Base-by-base conservation (phyloP, 2,797 vertebrate genomes). In the Neomorphus geoffroyi region DNA sequence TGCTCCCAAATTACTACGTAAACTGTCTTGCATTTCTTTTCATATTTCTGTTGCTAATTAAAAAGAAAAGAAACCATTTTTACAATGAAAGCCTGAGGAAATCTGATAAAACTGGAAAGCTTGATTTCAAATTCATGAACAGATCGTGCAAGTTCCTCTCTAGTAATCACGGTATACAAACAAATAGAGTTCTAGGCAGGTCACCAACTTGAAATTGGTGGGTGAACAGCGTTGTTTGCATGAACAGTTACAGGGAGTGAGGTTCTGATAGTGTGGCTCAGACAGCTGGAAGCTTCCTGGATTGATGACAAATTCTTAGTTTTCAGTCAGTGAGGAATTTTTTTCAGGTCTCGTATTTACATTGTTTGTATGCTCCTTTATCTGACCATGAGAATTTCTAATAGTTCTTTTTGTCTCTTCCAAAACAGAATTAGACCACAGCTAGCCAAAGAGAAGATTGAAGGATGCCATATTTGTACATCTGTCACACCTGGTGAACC, bases 381-480 rank as follows among this genome's bases (percentile, higher is more conserved):
- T 66, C 46, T 77, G 35, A 50, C 37, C 2, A 43, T 41, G 24
- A 61, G 13, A 54, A 48, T 45, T 81, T 67, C 16, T 88, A 53
- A 96, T 56, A 11, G 19, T 26, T 75, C 21, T 66, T 78, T 57
- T 87, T 92, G 32, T 74, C 72, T 84, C 81, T 92, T 92, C 32
- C 53, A 32, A 90, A 85, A 53, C 95, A 99, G 99, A 98, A 98
- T 99, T 90, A 98, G 99, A 96, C 99, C 99, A 94, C 99, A 99
- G 96, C 97, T 99, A 96, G 98, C 99, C 96, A 99, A 98, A 97
- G 99, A 99, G 96, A 99, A 98, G 97, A 99, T 99, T 53, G 99
- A 99, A 97, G 99, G 99, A 73, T 99, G 99, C 94, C 99, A 99
- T 97, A 99, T 99, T 95, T 99, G 99, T 86, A 99, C 99, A 0